Evolutionary conservation across 2,797 vertebrate genomes (phyloP).

Genomic region (Sciurus vulgaris): DNA sequence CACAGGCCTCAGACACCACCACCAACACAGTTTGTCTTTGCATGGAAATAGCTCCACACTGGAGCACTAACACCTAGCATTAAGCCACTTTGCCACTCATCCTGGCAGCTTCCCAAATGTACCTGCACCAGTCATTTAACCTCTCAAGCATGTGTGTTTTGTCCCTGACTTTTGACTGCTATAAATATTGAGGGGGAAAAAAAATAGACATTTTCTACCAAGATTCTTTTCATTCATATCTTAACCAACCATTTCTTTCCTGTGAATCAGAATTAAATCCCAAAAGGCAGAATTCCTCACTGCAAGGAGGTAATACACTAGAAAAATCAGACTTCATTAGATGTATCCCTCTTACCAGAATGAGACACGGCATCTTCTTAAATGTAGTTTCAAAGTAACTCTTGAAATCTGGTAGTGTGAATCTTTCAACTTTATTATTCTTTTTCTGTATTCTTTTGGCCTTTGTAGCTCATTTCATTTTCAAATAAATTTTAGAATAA

Average conservation of each 20-base stretch:
- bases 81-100: accelerated
- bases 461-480: background rate
- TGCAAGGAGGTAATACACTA: background rate
- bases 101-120: background rate
- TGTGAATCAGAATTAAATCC: background rate
- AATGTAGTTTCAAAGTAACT: background rate
- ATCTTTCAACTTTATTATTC: background rate
- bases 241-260: background rate
- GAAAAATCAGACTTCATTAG: background rate
- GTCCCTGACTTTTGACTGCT: background rate
- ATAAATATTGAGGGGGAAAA: background rate
- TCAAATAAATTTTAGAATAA: background rate
- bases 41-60: background rate
- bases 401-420: background rate
- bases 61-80: background rate
- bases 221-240: background rate
- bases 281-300: background rate
- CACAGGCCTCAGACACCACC: background rate
- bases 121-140: background rate
- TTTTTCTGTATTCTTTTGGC: background rate
- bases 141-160: background rate
- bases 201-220: background rate
- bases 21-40: background rate
- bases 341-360: background rate
- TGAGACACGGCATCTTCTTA: background rate